These are phyloP conservation scores for Linepithema humile DNA, from an alignment of 1,140 invertebrate genomes.

Conservation along the genomic window DNA sequence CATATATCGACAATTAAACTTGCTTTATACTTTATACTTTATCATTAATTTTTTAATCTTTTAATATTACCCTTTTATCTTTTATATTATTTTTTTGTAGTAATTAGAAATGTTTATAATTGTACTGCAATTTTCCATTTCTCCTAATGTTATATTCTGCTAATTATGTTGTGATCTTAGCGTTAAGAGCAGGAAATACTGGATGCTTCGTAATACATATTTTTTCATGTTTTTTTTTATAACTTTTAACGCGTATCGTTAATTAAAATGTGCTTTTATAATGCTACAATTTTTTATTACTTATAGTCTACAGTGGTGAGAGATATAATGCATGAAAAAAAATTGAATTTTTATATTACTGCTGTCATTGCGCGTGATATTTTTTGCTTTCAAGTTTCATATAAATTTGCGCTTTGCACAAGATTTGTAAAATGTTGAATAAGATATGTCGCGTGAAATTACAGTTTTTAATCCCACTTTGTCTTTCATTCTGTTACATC, in stretches of 20 bases:
- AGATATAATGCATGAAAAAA: background rate
- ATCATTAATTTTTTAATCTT: too few relatives aligned
- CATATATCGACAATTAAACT: too few relatives aligned
- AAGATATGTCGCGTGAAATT: background rate
- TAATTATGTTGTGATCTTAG: background rate
- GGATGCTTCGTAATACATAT: too few relatives aligned
- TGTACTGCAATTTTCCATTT: background rate
- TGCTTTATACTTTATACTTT: too few relatives aligned
- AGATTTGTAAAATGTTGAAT: slow-evolving; percentile 18
- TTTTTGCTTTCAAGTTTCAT: background rate
- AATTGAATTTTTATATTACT: slow-evolving; percentile 13
- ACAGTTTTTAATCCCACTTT: background rate
- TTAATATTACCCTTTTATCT: too few relatives aligned
- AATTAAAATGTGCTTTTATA: background rate
- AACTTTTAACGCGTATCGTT: background rate
- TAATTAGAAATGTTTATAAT: background rate
- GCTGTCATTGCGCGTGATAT: background rate
- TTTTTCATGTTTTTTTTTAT: too few relatives aligned
- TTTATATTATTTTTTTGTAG: background rate
- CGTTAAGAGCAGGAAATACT: background rate
- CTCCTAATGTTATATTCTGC: background rate
- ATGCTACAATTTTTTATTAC: background rate
- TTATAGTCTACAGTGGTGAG: background rate
- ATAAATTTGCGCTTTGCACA: background rate
- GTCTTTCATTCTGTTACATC: background rate